Evolutionary conservation across 2,888 invertebrate species (phyloP).

Genomic region (Drosophila robusta): DNA sequence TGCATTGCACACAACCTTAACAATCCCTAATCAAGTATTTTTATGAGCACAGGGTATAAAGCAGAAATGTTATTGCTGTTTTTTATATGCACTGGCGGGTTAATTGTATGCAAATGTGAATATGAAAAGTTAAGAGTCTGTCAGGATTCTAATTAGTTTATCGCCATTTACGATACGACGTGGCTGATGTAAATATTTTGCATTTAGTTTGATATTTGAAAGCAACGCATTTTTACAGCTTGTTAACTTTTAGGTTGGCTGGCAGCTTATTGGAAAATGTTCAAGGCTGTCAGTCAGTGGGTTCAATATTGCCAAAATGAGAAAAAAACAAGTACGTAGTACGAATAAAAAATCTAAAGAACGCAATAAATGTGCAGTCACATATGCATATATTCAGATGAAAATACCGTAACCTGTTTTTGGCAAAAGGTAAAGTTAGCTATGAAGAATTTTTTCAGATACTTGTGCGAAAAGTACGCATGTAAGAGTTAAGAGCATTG

Average conservation of each 20-base stretch:
- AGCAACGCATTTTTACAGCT: slow-evolving; percentile 12
- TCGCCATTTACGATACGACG: background rate
- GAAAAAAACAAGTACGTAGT: background rate
- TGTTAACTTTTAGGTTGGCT: slow-evolving; percentile 6
- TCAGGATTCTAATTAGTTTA: slow-evolving; percentile 7
- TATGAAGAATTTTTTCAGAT: background rate
- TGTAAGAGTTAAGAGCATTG: background rate
- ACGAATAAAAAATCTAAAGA: background rate
- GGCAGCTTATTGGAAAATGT: background rate
- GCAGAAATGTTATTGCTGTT: background rate
- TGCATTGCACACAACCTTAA: background rate
- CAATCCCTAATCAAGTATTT: background rate
- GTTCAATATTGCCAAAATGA: background rate
- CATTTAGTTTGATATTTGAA: slow-evolving; percentile 6
- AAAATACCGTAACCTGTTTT: background rate
- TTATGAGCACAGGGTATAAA: background rate
- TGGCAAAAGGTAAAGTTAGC: background rate
- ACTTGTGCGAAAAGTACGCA: background rate
- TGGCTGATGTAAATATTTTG: slow-evolving; percentile 3
- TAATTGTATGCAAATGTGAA: slow-evolving; percentile 5
- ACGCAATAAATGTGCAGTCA: background rate
- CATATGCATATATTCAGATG: background rate
- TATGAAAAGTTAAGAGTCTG: slow-evolving; percentile 1
- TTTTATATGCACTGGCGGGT: background rate
- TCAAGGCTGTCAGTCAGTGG: background rate